Percentiles rank a stretch among this genome's conserved stretches.
These are phyloP conservation scores for Microplitis deprimator DNA, from an alignment of 2,888 invertebrate species.

Conservation along the genomic window DNA sequence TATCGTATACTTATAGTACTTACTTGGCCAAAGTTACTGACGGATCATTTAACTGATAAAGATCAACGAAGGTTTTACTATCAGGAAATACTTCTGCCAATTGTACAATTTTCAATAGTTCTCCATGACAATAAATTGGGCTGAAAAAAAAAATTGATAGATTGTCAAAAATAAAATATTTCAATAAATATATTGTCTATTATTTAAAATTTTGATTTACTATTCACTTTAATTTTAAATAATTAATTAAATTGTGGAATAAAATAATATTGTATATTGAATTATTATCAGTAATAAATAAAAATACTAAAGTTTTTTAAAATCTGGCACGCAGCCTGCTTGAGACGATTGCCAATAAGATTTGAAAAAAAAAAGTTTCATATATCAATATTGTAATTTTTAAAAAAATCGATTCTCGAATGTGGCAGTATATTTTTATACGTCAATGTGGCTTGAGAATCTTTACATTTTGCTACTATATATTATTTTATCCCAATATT, in stretches of 20 bases:
- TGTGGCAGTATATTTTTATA: neutral
- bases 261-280: too few species aligned
- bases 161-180: slow-evolving; percentile 24
- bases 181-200: neutral
- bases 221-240: too few species aligned
- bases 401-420: neutral
- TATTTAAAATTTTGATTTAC: too few species aligned
- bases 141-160: slow-evolving; percentile 56
- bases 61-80: slow-evolving; percentile 69
- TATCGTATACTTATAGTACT: slow-evolving; percentile 48
- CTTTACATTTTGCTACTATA: neutral
- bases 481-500: neutral
- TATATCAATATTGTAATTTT: too few species aligned
- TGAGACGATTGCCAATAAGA: too few species aligned
- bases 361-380: too few species aligned
- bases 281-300: too few species aligned
- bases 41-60: slow-evolving; percentile 62
- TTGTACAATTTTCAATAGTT: slow-evolving; percentile 62
- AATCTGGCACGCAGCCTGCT: too few species aligned
- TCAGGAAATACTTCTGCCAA: slow-evolving; percentile 60
- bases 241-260: too few species aligned
- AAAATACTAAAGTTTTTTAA: too few species aligned
- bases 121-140: slow-evolving; percentile 64
- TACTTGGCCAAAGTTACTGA: slow-evolving; percentile 63
- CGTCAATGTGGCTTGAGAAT: neutral